Conservation (phyloP, 2,888 invertebrate genomes). For the Onchidella celtica region DNA sequence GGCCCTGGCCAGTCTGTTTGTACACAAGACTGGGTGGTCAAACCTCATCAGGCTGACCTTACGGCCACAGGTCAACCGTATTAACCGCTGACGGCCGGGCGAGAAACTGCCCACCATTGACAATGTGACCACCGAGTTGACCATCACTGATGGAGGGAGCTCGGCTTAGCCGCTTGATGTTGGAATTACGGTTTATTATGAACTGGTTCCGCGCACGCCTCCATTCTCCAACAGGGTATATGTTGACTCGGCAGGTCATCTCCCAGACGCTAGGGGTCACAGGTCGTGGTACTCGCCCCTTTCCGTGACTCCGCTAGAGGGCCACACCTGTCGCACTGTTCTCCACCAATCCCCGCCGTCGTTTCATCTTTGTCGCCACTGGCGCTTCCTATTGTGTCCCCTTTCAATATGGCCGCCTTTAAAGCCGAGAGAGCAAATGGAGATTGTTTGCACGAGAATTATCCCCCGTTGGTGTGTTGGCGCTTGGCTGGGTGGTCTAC, state of each 20-base stretch:
- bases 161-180: constrained; percentile 28
- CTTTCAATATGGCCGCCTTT: constrained; percentile 39
- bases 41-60: neutral
- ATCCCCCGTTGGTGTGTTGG: constrained; percentile 17
- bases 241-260: constrained; percentile 31
- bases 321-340: constrained; percentile 17
- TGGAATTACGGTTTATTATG: constrained; percentile 5
- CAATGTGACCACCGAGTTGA: neutral
- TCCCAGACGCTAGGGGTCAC: constrained; percentile 34
- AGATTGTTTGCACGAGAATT: constrained; percentile 34
- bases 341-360: constrained; percentile 33
- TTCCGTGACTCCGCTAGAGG: constrained; percentile 40
- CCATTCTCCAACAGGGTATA: neutral
- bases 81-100: neutral
- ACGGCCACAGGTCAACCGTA: constrained; percentile 10
- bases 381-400: constrained; percentile 31
- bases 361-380: constrained; percentile 42
- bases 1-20: too few relatives aligned
- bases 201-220: neutral
- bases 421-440: constrained; percentile 40
- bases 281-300: constrained; percentile 42
- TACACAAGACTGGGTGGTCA: too few relatives aligned
- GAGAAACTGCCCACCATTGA: neutral
- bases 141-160: neutral
- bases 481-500: constrained; percentile 40